These are phyloP conservation scores for Archivesica marissinica DNA, from an alignment of 1,140 invertebrate species.

Conservation along the genomic window DNA sequence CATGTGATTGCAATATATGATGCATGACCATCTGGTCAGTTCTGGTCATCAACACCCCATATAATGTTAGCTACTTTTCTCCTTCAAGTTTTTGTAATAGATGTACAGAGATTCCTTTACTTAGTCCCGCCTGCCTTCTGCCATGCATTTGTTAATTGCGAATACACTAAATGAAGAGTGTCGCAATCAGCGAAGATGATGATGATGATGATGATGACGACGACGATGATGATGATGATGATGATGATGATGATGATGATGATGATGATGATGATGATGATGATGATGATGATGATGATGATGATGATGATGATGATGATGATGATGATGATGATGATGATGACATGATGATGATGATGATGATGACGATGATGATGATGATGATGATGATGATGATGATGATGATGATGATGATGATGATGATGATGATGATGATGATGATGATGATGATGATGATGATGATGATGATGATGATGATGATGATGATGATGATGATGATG, in stretches of 20 bases:
- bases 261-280: slow-evolving; percentile 2
- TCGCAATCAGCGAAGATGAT: background rate
- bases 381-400: too few relatives aligned
- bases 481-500: slow-evolving; percentile 24
- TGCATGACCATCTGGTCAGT: too few relatives aligned
- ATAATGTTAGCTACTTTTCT: too few relatives aligned
- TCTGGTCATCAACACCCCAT: too few relatives aligned
- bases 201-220: slow-evolving; percentile 2
- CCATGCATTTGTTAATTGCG: background rate
- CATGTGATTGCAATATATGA: too few relatives aligned
- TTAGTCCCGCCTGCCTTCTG: background rate
- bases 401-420: background rate
- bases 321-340: background rate
- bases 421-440: background rate
- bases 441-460: background rate
- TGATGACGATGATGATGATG: too few relatives aligned
- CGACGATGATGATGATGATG: slow-evolving; percentile 2
- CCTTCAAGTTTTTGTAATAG: too few relatives aligned
- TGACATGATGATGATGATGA: too few relatives aligned
- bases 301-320: slow-evolving; percentile 2
- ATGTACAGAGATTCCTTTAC: background rate
- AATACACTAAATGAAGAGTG: background rate
- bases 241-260: slow-evolving; percentile 2
- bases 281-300: slow-evolving; percentile 2
- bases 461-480: slow-evolving; percentile 2